These are phyloP conservation scores for Podarcis raffonei DNA, from an alignment of 2,113 vertebrate genomes.

Conservation along the genomic window DNA sequence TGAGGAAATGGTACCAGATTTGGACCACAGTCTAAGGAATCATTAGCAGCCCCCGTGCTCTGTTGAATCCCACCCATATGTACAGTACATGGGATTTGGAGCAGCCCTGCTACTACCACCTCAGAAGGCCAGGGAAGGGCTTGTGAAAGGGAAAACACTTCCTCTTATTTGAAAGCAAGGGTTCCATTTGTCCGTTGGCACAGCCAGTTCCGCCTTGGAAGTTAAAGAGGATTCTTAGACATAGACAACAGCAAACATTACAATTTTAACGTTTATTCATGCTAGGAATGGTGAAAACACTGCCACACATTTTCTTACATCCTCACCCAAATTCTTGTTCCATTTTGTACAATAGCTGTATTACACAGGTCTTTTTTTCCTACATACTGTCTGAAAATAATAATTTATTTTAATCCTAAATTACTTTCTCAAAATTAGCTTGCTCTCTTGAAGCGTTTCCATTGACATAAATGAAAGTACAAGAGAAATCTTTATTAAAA, in stretches of 20 bases:
- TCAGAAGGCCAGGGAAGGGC: not conserved
- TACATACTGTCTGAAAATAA: not conserved
- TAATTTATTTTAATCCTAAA: not conserved
- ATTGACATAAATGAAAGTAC: not conserved
- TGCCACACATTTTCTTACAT: not conserved
- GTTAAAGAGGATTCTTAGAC: not conserved
- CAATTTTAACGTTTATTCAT: not conserved
- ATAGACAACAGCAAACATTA: rapidly evolving
- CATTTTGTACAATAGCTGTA: not conserved
- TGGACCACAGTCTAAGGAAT: not conserved
- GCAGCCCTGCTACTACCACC: not conserved
- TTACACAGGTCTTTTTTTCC: not conserved
- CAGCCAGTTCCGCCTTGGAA: not conserved
- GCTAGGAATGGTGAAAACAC: not conserved
- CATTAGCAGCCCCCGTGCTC: not conserved
- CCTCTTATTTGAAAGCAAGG: not conserved
- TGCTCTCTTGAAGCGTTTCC: not conserved
- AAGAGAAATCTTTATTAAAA: not conserved
- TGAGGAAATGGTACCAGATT: no score
- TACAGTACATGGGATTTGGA: not conserved
- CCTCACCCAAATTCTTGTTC: not conserved
- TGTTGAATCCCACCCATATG: not conserved
- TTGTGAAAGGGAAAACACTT: rapidly evolving
- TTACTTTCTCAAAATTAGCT: not conserved
- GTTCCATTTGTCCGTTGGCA: not conserved